These are phyloP conservation scores for Zaprionus vittiger DNA, from an alignment of 1,140 invertebrate genomes.

Conservation along the genomic window DNA sequence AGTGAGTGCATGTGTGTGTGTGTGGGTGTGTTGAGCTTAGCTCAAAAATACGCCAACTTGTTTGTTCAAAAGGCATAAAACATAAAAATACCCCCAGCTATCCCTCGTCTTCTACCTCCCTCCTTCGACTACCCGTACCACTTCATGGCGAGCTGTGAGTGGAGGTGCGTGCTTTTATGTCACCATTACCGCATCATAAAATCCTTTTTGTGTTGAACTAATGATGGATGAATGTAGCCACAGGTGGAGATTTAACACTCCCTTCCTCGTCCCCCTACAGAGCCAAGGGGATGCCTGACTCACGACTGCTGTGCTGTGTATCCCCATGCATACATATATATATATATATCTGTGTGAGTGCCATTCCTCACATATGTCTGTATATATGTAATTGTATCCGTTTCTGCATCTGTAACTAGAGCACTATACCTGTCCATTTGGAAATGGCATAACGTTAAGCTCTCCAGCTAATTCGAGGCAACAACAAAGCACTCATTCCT, in stretches of 20 bases:
- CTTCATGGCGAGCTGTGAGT: neutral
- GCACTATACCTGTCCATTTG: conserved; percentile 36
- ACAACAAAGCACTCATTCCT: neutral
- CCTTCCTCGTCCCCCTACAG: conserved; percentile 12
- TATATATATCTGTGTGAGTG: neutral
- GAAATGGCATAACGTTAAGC: conserved; percentile 32
- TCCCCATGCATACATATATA: too few relatives aligned
- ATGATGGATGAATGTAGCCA: conserved; percentile 77
- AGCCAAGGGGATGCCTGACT: neutral
- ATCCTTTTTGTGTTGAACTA: conserved; percentile 82
- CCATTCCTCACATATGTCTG: neutral
- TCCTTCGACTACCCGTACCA: too few relatives aligned
- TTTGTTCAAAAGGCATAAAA: conserved; percentile 81
- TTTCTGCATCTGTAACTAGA: conserved; percentile 27
- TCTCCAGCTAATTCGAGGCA: conserved; percentile 19
- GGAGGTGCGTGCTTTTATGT: conserved; percentile 57
- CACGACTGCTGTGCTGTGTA: neutral
- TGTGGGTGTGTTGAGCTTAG: conserved; percentile 47
- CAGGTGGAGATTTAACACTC: conserved; percentile 47
- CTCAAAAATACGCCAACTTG: conserved; percentile 80
- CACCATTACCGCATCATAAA: conserved; percentile 79
- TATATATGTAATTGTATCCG: conserved; percentile 17
- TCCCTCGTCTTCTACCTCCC: neutral
- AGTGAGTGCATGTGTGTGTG: neutral
- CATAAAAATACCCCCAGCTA: conserved; percentile 52